phyloP scores from a whole-genome alignment of 2,113 vertebrate species.

The Nibea coibor region DNA sequence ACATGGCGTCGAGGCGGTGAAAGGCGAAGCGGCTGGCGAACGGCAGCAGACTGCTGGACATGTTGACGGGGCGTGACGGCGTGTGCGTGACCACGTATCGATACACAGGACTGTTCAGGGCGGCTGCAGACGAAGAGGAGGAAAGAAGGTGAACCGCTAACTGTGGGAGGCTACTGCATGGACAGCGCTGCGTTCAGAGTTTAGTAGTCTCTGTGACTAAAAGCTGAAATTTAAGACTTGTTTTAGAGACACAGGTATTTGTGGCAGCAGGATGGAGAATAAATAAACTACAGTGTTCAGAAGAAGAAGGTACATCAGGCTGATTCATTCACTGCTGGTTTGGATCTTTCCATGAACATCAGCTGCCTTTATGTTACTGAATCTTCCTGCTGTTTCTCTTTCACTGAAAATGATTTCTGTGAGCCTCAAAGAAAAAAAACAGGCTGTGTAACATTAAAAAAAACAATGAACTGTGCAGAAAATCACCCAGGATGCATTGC shows the following conservation, averaged over 20 bases:
- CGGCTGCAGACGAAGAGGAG: constrained; percentile 59
- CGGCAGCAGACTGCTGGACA: constrained; percentile 21
- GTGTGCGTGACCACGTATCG: constrained; percentile 85
- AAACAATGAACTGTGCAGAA: background rate
- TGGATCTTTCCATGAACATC: background rate
- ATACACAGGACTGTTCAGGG: constrained; percentile 82
- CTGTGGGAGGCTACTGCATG: no score
- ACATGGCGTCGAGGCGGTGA: constrained; percentile 78
- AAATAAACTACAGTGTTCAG: background rate
- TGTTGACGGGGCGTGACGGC: constrained; percentile 66
- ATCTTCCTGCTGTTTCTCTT: no score
- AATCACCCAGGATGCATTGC: constrained; percentile 32
- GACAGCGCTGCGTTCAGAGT: no score
- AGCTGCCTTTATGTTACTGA: background rate
- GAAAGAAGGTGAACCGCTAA: no score
- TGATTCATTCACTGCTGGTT: background rate
- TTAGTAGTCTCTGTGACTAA: no score
- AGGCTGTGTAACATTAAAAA: background rate
- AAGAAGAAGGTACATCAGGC: background rate
- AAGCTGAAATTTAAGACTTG: no score
- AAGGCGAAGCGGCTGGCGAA: constrained; percentile 84
- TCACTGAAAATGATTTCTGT: no score
- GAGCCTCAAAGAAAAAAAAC: background rate
- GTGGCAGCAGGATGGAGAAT: background rate
- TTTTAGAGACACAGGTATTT: background rate